phyloP scores from a whole-genome alignment of 2,888 invertebrate genomes.

The Xestia c-nigrum region DNA sequence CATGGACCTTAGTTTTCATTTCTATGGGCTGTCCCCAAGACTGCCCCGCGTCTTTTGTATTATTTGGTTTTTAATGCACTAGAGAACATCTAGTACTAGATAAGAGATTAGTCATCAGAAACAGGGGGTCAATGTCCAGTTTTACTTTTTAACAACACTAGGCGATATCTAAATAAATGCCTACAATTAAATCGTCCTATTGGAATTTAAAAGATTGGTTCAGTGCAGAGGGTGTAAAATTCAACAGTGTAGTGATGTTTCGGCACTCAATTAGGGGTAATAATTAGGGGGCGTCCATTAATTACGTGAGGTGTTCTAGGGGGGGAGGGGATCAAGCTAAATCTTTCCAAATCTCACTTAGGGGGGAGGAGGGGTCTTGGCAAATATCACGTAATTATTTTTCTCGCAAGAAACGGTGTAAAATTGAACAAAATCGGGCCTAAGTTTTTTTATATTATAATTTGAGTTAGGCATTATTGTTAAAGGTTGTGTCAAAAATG shows the following conservation, averaged over 20 bases:
- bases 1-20: too few species aligned
- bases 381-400: too few species aligned
- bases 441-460: too few species aligned
- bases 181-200: background rate
- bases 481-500: background rate
- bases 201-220: background rate
- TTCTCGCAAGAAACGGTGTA: too few species aligned
- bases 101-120: background rate
- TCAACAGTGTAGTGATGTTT: background rate
- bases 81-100: background rate
- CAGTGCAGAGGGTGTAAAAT: background rate
- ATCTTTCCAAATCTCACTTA: too few species aligned
- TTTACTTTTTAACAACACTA: background rate
- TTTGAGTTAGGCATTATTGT: background rate
- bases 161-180: background rate
- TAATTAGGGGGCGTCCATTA: too few species aligned
- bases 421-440: background rate
- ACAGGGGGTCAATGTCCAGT: background rate
- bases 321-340: too few species aligned
- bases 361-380: too few species aligned
- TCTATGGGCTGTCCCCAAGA: too few species aligned
- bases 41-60: too few species aligned
- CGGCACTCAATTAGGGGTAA: background rate
- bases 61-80: background rate
- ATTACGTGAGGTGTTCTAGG: too few species aligned